These are phyloP conservation scores for Lophochroa leadbeateri DNA, from an alignment of 2,113 vertebrate species.

Conservation along the genomic window DNA sequence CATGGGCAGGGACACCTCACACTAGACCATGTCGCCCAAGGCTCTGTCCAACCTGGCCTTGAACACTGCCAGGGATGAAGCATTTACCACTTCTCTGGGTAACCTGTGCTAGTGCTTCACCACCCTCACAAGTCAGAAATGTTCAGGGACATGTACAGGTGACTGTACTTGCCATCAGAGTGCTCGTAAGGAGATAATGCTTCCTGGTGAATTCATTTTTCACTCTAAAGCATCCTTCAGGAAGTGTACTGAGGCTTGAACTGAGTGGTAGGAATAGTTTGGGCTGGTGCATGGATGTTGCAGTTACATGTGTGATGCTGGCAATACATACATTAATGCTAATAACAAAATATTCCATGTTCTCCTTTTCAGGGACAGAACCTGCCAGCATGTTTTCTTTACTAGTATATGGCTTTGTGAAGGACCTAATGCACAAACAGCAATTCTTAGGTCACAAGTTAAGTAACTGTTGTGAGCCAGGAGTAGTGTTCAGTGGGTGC, in stretches of 20 bases:
- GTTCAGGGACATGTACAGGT: background rate
- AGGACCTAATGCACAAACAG: background rate
- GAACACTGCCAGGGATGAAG: background rate
- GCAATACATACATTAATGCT: background rate
- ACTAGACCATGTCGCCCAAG: background rate
- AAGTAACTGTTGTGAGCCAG: constrained; percentile 14
- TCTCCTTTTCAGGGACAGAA: background rate
- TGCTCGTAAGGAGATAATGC: background rate
- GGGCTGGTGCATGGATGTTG: accelerated
- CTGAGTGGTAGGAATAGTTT: background rate
- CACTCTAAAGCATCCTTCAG: background rate
- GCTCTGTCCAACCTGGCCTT: background rate
- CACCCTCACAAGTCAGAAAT: background rate
- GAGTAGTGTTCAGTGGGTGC: background rate
- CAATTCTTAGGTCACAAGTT: constrained; percentile 31
- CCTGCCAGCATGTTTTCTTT: background rate
- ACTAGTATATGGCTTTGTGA: background rate
- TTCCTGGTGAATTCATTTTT: background rate
- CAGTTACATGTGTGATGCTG: background rate
- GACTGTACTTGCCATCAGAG: no score
- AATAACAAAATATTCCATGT: background rate
- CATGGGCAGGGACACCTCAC: background rate
- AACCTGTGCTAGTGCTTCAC: background rate
- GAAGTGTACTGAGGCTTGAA: background rate
- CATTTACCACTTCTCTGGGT: background rate